Base-by-base conservation (phyloP, 2,113 vertebrate genomes). In the Corythoichthys intestinalis region DNA sequence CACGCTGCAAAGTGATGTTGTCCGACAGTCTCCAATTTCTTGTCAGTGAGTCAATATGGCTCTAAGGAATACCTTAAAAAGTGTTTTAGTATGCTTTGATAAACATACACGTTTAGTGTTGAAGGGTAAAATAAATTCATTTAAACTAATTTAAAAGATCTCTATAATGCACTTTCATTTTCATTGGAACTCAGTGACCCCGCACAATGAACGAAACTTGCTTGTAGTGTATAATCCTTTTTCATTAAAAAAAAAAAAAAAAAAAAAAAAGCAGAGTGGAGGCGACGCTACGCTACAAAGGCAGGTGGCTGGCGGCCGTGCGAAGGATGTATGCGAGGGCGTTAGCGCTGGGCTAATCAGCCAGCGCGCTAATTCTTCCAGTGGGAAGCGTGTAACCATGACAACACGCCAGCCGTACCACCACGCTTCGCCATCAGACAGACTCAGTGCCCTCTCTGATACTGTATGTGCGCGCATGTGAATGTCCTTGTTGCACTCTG, bases 311-410 rank as follows among this genome's bases (percentile, higher is more conserved):
- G 60, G 78, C 74, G 15, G 75, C 66, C 52, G 73, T 54, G 79
- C 35, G 63, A 83, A 66, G 77, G 75, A 74, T 49, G 76, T 66
- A 78, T 67, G 64, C 48, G 73, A 70, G 69, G 38, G 62, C 62
- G 60, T 59, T 59, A 61, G 71, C 48, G 41, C 73, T 62, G 39
- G 62, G 47, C 60, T 78, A 83, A 85, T 88, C 80, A 81, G 74
- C 82, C 74, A 78, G 80, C 71, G 84, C 73, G 44, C 80, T 85
- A 87, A 87, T 85, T 88, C 84, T 74, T 78, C 72, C 28, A 38
- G 66, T 66, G 73, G 76, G 85, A 76, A 74, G 65, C 28, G 75
- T 2, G 87, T 90, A 85, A 84, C 87, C 87, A 89, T 91, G 89
- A 86, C 89, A 90, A 91, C 89, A 71, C 61, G 67, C 67, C 57